These are phyloP conservation scores for rabbit (Oryctolagus cuniculus) DNA, from an alignment of 2,113 vertebrate species.

Conservation along the genomic window DNA sequence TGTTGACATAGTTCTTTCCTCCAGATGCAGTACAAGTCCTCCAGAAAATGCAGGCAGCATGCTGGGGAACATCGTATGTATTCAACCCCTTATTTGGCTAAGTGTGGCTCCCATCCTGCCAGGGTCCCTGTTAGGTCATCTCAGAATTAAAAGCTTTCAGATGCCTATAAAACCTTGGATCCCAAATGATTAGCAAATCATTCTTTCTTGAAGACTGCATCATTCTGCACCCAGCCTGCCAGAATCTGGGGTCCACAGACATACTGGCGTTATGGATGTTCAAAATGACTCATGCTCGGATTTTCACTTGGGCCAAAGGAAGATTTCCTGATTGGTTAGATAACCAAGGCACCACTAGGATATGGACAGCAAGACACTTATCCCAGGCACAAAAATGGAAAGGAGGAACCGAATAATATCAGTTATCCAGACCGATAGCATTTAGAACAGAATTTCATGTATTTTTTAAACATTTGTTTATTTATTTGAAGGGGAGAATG, in stretches of 20 bases:
- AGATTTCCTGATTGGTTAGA: background rate
- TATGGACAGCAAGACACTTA: background rate
- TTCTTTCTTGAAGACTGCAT: background rate
- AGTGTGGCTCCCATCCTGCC: background rate
- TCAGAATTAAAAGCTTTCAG: background rate
- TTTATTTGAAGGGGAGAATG: no score
- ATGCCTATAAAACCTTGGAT: background rate
- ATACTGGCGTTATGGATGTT: background rate
- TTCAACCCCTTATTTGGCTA: background rate
- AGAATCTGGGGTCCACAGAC: no score
- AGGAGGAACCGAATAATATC: background rate
- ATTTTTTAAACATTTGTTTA: no score
- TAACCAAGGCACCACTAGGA: background rate
- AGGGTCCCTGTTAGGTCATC: background rate
- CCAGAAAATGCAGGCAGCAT: background rate
- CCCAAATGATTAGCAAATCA: background rate
- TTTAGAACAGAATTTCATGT: background rate
- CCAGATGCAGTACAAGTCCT: background rate
- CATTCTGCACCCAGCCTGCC: background rate
- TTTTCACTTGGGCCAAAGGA: background rate
- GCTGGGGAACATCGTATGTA: background rate
- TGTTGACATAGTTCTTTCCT: background rate
- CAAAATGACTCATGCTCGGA: background rate
- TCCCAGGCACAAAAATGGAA: background rate
- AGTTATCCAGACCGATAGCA: background rate